Percentiles rank a stretch among this genome's conserved stretches.
Evolutionary conservation across 2,797 vertebrate species (phyloP).

Genomic region (Sylvilagus floridanus): DNA sequence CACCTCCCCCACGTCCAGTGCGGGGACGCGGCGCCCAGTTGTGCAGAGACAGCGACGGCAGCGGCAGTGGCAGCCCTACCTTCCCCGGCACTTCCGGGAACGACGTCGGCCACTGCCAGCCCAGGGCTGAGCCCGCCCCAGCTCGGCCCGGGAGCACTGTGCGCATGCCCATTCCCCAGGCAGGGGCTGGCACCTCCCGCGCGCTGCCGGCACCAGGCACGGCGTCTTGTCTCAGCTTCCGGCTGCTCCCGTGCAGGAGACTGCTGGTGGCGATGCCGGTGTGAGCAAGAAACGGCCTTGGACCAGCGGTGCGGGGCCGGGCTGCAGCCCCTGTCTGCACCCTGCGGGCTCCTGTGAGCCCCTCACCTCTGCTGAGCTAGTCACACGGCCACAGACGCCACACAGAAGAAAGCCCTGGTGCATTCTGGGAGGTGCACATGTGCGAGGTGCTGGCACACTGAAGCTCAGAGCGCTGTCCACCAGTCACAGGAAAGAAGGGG

Average conservation of each 20-base stretch:
- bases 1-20: accelerated
- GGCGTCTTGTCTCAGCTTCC: no score
- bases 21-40: background rate
- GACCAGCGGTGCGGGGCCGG: accelerated
- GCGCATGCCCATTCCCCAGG: accelerated
- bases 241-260: background rate
- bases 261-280: accelerated
- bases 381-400: background rate
- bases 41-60: background rate
- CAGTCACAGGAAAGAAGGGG: background rate
- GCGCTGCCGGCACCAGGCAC: no score
- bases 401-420: accelerated
- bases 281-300: accelerated
- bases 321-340: accelerated
- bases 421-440: background rate
- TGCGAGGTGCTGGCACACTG: background rate
- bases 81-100: background rate
- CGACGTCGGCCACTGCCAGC: accelerated
- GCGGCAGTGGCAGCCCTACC: accelerated
- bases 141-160: no score
- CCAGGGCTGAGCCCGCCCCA: no score
- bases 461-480: background rate
- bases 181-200: background rate
- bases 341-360: accelerated
- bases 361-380: accelerated